phyloP scores from a whole-genome alignment of 2,797 vertebrate species.

The Anolis apletophallus region DNA sequence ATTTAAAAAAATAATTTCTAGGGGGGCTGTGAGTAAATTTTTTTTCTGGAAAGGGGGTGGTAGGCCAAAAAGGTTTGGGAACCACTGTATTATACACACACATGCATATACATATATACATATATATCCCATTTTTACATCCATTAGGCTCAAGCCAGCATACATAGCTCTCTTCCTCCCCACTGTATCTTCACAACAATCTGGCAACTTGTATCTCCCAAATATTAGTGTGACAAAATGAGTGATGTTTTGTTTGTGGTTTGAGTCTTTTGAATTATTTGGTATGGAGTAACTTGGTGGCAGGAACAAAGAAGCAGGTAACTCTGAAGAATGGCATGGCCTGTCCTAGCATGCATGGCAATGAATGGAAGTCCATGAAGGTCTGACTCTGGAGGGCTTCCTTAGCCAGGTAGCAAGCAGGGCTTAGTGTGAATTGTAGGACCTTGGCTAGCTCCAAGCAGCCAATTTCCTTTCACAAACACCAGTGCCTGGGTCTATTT shows the following conservation, averaged over 20 bases:
- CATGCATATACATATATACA: no score
- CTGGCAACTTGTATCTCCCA: not conserved
- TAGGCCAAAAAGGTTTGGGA: no score
- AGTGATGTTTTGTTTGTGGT: not conserved
- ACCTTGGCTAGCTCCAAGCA: slow-evolving; percentile 22
- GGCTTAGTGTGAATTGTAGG: not conserved
- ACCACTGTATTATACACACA: no score
- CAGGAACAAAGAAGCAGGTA: not conserved
- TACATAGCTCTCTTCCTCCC: not conserved
- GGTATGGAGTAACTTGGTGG: not conserved
- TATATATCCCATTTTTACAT: not conserved
- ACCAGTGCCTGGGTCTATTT: not conserved
- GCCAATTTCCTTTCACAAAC: not conserved
- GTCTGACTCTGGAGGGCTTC: not conserved
- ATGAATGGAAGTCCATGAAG: not conserved
- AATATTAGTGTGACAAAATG: not conserved
- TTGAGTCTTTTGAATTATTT: not conserved
- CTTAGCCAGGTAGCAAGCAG: not conserved
- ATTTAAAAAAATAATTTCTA: no score
- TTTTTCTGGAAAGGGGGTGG: no score
- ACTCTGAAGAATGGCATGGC: not conserved
- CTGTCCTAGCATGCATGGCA: not conserved
- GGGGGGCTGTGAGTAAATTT: no score
- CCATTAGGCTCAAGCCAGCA: not conserved
- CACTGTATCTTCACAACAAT: not conserved